Evolutionary conservation across 1,140 invertebrate species (phyloP), one percentile per base, ranked within the genome.

Genomic region (Trichomalopsis sarcophagae): DNA sequence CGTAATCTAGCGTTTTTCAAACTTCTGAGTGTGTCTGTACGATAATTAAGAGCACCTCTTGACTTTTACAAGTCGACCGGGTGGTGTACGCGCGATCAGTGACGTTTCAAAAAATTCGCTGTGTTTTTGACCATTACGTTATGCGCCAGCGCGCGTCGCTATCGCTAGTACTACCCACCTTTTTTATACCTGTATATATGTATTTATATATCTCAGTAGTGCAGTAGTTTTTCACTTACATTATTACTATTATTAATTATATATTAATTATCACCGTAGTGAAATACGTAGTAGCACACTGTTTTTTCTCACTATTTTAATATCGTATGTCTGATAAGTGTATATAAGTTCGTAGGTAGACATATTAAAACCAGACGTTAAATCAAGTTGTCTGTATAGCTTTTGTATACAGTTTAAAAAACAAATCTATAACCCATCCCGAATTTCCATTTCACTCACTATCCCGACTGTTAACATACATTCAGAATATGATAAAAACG

Each of bases 401-500:
- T 71, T n/a, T 36, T 36, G 27, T 27, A 30, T 30, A 71, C 21
- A 75, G 4, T 44, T 13, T 62, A 69, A 14, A 78, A 73, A 74
- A n/a, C 40, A 21, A 76, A 44, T 83, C 23, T n/a, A 68, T 62
- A 6, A 1, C 55, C 14, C 7, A 62, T 62, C 17, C 17, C 1
- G 55, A 62, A 62, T 62, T 17, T n/a, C 21, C 14, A 62, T 62
- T 3, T 4, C 3, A 5, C n/a, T n/a, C 33, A 36, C 17, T 62
- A 4, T 62, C 55, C 55, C 5, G 5, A 62, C 55, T 1, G n/a
- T 62, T n/a, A 50, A 50, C 47, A 17, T 50, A 73, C 33, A 77
- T 40, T 75, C 14, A 76, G 33, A 82, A 84, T 50, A 84, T 77
- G 76, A 27, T 79, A 84, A 88, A 88, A 88, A 89, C 86, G 88